Evolutionary conservation across 2,113 vertebrate genomes (phyloP), one percentile per base, ranked within the genome.

Genomic region (Thinocorus orbignyianus): DNA sequence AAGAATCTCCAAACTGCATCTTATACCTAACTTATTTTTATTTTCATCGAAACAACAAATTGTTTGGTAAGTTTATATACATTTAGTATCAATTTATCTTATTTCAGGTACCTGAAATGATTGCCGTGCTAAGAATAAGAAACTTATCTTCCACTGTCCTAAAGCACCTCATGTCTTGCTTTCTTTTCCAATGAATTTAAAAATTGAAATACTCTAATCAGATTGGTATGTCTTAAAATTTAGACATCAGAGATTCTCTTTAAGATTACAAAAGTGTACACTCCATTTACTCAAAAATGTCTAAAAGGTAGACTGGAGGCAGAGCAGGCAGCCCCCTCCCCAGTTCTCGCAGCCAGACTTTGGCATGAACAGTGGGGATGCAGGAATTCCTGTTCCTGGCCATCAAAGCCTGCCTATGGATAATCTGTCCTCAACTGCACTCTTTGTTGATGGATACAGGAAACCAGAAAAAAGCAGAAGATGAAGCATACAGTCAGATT

Each of bases 331-430:
- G 42, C 3, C 3, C 9, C 26, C 9, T 3, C 3, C 9, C 24
- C 11, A 14, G 2, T 20, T 61, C 80, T 17, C 79, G 52, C 18
- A 49, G 48, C 10, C 73, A 87, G 25, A 30, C 23, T 37, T 35
- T 1, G 20, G 12, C 4, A 13, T 1, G 10, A 55, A 10, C 80
- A 86, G 46, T 2, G 4, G 12, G 22, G 18, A 72, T 1, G 1
- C 18, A 58, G 30, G 39, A 46, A 37, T 20, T 48, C 81, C 52
- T 57, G 7, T 28, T 68, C 41, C 52, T 23, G 37, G 9, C 37
- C 58, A 41, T 42, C 23, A 33, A 11, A 17, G 55, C 17, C 10
- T 54, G 15, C 42, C 17, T 33, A 30, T 1, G 14, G 33, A 30
- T 44, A 51, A 48, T 57, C 61, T 37, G 71, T 72, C 20, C 30